Evolutionary conservation across 2,888 invertebrate species (phyloP), one percentile per base, ranked within the genome.

Genomic region (Synergus laeviventris): DNA sequence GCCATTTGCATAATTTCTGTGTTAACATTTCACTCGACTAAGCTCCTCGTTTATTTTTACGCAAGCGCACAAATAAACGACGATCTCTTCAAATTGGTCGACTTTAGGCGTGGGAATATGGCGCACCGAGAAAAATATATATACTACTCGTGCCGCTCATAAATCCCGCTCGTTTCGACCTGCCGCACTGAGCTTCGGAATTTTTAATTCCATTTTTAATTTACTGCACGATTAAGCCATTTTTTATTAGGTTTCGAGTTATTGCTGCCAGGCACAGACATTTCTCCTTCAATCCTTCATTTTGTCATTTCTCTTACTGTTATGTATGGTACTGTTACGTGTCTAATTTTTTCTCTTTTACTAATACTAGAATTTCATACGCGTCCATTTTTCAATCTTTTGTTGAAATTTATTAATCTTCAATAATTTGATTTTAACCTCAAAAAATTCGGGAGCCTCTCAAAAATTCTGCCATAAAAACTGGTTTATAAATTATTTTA

Each of bases 1-100:
- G 59, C 64, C 79, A 88, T 87, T 88, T 86, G 80, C 87, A 89
- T 89, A 89, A 89, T 88, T 89, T 84, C 85, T 85, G 82, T 88
- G 88, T 88, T 88, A 87, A 89, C 88, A 87, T 88, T 87, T 87
- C 86, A 88, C 88, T 83, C 81, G 80, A 77, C 78, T 74, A 74
- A 74, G 76, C 45, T 70, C 70, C 49, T 70, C 70, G 36, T 49
- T 70, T 70, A 49, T 70, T 45, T 70, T 21, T 70, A n/a, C 45
- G 70, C 49, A 31, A 49, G 49, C 70, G 42, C 45, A 70, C 45
- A 70, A 70, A 70, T 49, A 70, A 70, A 70, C 24, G 45, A 59
- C 59, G 21, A 59, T 59, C 18, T 59, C 24, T 59, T 59, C 59
- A 59, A 59, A 59, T 59, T 59, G 59, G 59, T 21, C 59, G 59